Evolutionary conservation across 1,140 invertebrate genomes (phyloP), one percentile per base, ranked within the genome.

Genomic region (Arctopsyche grandis): DNA sequence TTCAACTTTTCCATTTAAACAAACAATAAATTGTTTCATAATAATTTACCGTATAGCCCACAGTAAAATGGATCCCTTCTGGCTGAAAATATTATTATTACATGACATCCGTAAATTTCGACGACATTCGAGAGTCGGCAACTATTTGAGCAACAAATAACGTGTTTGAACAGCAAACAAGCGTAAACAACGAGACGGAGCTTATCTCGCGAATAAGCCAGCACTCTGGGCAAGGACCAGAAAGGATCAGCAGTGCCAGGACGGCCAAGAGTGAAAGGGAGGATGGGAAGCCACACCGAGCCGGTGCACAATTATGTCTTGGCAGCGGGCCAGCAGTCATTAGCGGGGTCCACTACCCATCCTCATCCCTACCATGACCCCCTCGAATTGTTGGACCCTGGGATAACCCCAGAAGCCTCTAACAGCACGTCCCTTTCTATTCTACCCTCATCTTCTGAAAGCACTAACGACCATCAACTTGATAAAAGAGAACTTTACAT

Each of bases 271-370:
- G 29, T 4, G 29, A 38, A 38, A 38, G 29, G 29, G 29, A 7
- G 29, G 29, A n/a, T n/a, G n/a, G 3, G 29, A 38, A 38, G 29
- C 29, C 29, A 38, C 19, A 26, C 58, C 69, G 58, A 43, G 29
- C 19, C 44, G 44, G 69, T 75, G 81, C 78, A 78, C 81, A 82
- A 82, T 82, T 81, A 82, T 79, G 75, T 78, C 79, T 63, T 79
- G 81, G 81, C 78, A 9, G 60, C 12, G 58, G 60, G 78, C 81
- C 81, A 82, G 70, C 12, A 77, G 81, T 79, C 81, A 82, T 82
- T 82, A 82, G 78, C 21, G 75, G 66, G 63, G 58, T 43, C 29
- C 19, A 46, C 24, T n/a, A 19, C 24, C 56, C 69, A 78, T 75
- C 76, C 52, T 19, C 58, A 22, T 26, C 19, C n/a, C 16, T 38